Evolutionary conservation across 2,113 vertebrate species (phyloP).

Genomic region (Rhinoptilus africanus): DNA sequence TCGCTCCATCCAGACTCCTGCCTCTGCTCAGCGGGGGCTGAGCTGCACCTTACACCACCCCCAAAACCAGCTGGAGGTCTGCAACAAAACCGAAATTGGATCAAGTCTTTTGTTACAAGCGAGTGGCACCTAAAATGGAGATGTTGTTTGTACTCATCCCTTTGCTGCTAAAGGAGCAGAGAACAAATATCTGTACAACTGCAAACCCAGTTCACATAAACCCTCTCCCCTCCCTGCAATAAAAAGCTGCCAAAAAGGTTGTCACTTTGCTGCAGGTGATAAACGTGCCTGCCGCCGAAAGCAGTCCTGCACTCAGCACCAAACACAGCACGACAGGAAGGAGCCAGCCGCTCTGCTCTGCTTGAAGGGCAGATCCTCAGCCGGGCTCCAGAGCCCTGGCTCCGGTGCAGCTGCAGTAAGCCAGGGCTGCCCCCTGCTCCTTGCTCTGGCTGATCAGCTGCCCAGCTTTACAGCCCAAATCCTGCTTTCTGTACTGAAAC

Average conservation of each 20-base stretch:
- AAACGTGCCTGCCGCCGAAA: not conserved
- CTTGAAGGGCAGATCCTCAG: not conserved
- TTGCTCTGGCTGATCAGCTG: not conserved
- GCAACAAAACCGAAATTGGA: not conserved
- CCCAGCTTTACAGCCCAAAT: not conserved
- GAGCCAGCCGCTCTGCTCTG: not conserved
- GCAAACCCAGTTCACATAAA: not conserved
- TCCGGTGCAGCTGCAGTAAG: not conserved
- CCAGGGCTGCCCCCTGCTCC: not conserved
- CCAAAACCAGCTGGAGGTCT: not conserved
- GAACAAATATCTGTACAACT: conserved; percentile 45
- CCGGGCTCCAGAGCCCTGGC: rapidly evolving
- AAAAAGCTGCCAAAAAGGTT: not conserved
- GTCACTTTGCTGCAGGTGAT: not conserved
- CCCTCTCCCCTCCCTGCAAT: not conserved
- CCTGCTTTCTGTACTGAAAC: not conserved
- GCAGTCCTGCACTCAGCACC: not conserved
- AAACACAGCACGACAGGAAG: not conserved
- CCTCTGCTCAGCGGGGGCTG: not conserved
- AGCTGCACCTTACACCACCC: not conserved
- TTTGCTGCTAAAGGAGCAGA: conserved; percentile 36
- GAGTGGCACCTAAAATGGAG: not conserved
- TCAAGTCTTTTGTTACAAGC: not conserved
- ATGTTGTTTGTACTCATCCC: conserved; percentile 15
- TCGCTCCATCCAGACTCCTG: not conserved